Conservation (phyloP, 2,113 vertebrate genomes). For the Microtus montanus region DNA sequence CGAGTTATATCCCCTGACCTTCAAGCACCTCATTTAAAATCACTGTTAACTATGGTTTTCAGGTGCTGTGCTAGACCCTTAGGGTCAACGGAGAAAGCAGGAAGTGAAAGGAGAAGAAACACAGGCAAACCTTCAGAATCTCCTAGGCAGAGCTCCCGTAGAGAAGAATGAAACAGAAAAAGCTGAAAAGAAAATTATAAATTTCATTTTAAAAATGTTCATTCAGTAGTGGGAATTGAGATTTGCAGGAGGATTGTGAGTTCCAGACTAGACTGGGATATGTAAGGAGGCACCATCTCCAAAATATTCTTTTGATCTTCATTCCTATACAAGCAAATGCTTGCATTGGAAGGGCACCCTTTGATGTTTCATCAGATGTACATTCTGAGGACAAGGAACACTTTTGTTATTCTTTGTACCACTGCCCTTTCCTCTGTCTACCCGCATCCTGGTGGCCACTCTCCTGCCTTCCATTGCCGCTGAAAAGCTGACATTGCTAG, state of each 20-base stretch:
- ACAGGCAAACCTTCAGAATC: too few species aligned
- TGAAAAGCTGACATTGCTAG: background rate
- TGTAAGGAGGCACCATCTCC: background rate
- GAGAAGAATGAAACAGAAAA: background rate
- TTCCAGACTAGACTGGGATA: background rate
- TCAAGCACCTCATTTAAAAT: background rate
- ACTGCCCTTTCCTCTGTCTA: background rate
- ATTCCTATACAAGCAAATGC: background rate
- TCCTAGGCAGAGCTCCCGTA: background rate
- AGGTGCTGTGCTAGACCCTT: background rate
- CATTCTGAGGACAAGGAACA: background rate
- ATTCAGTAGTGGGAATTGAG: too few species aligned
- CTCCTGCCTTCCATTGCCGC: background rate
- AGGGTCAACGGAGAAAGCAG: background rate
- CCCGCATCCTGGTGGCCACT: accelerated
- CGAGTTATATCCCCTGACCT: background rate
- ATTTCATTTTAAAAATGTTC: background rate
- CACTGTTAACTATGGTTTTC: background rate
- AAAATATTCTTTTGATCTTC: background rate
- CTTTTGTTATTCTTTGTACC: background rate
- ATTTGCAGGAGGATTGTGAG: background rate
- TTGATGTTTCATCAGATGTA: background rate
- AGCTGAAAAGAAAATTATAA: background rate
- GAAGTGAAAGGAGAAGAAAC: background rate
- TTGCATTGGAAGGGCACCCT: background rate